phyloP scores from a whole-genome alignment of 2,888 invertebrate genomes.

The Ochropleura plecta region DNA sequence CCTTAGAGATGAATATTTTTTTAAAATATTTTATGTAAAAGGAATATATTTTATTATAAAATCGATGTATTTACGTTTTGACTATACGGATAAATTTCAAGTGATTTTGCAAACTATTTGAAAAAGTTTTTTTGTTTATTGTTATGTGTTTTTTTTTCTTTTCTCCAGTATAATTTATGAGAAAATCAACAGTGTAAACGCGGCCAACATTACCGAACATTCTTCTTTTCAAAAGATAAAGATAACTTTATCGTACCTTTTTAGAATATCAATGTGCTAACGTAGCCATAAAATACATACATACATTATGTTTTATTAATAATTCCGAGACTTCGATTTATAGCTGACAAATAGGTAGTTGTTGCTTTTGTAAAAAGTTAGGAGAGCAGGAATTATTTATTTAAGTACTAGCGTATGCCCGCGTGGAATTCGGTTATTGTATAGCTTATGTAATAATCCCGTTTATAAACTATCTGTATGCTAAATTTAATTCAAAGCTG shows the following conservation, averaged over 20 bases:
- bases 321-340: conserved; percentile 52
- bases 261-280: conserved; percentile 39
- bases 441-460: no score
- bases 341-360: conserved; percentile 17
- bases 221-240: conserved; percentile 7
- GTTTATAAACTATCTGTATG: no score
- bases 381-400: neutral
- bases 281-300: conserved; percentile 21
- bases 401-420: neutral
- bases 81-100: no score
- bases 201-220: neutral
- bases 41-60: no score
- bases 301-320: conserved; percentile 41
- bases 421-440: no score
- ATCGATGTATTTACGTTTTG: no score
- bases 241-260: conserved; percentile 19
- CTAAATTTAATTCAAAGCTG: no score
- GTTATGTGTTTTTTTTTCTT: neutral
- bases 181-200: no score
- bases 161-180: neutral
- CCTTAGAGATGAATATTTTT: no score
- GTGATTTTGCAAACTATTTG: no score
- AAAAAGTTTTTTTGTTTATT: no score
- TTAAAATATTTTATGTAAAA: no score
- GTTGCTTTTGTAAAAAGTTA: conserved; percentile 1